A percentile compares a stretch with the other conserved stretches of the same genome.
Evolutionary conservation across 1,140 invertebrate genomes (phyloP).

Genomic region (Amyelois transitella): DNA sequence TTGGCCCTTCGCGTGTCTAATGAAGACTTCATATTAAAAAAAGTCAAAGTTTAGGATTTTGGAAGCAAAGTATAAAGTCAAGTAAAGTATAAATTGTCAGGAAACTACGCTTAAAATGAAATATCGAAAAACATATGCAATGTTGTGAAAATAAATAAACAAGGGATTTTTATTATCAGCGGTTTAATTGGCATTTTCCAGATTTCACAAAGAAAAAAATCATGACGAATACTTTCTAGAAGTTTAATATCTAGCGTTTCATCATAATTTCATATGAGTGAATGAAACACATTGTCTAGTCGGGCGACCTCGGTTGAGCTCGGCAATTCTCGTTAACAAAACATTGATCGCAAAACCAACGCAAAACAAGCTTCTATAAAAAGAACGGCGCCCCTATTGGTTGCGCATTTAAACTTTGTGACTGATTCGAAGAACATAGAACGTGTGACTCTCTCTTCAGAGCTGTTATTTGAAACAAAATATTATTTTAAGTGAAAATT

Average conservation of each 20-base stretch:
- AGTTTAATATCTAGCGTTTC: conserved; percentile 3
- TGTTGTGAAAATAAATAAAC: not conserved
- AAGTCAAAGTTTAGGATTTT: no score
- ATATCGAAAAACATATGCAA: not conserved
- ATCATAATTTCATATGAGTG: not conserved
- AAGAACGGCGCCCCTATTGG: not conserved
- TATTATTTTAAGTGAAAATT: not conserved
- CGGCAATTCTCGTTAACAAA: not conserved
- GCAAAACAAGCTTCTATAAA: not conserved
- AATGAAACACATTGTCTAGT: conserved; percentile 10
- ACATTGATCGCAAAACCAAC: not conserved
- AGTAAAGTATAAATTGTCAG: no score
- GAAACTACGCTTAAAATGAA: not conserved
- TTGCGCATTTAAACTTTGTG: not conserved
- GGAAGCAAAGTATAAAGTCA: no score
- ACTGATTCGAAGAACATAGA: not conserved
- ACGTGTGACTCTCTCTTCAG: conserved; percentile 2
- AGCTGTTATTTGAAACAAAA: not conserved
- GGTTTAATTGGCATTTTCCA: no score
- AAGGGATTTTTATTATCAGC: no score
- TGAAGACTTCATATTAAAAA: no score
- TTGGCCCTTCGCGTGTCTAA: no score
- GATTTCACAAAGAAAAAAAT: conserved; percentile 22
- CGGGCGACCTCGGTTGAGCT: not conserved
- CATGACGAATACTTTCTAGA: conserved; percentile 15